These are phyloP conservation scores for Falco novaeseelandiae DNA, from an alignment of 2,797 vertebrate genomes.

Conservation along the genomic window DNA sequence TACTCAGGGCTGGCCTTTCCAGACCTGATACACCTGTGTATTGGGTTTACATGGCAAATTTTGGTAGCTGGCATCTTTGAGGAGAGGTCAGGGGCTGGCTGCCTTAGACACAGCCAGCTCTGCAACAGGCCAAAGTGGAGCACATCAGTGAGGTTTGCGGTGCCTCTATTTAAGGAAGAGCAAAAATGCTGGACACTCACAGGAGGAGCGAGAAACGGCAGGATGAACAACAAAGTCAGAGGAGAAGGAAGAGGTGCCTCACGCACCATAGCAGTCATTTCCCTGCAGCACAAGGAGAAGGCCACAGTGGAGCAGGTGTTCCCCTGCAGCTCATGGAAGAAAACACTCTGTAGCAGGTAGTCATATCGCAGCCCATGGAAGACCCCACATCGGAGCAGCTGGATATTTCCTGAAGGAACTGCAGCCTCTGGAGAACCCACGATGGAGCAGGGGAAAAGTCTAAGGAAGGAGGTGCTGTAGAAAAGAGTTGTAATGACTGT, in stretches of 20 bases:
- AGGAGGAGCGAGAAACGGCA: neutral
- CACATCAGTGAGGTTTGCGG: neutral
- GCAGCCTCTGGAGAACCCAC: neutral
- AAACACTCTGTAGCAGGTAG: neutral
- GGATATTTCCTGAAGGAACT: neutral
- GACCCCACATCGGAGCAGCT: neutral
- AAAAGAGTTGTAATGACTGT: neutral
- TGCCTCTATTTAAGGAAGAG: neutral
- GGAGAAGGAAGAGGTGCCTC: neutral
- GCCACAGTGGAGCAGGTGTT: neutral
- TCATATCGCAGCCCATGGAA: neutral
- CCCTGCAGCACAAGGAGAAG: neutral
- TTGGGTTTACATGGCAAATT: neutral
- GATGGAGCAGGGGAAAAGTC: neutral
- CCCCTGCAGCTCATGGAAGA: neutral
- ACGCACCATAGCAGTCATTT: neutral
- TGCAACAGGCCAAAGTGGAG: neutral
- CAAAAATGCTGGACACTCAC: neutral
- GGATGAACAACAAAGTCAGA: fast-evolving
- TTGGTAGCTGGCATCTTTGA: neutral
- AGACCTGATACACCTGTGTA: neutral
- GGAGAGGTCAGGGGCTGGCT: neutral
- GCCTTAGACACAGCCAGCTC: neutral
- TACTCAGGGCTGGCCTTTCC: neutral
- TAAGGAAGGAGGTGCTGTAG: neutral